Conservation (phyloP, 1,140 invertebrate species). For the Macrobrachium nipponense region DNA sequence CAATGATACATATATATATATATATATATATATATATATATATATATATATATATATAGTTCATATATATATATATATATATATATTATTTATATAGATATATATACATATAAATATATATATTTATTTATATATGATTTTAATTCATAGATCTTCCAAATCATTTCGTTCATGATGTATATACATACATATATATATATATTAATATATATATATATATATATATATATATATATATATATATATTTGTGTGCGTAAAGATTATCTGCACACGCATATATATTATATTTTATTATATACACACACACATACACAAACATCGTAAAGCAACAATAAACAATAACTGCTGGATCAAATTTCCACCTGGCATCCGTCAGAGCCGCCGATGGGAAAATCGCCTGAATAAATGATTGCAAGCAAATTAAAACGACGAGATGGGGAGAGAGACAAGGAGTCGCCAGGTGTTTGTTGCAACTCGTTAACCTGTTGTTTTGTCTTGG, state of each 20-base stretch:
- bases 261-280: no score
- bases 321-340: no score
- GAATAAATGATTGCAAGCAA: no score
- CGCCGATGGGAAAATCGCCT: no score
- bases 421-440: no score
- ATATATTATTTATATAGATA: neutral
- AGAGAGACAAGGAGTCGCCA: no score
- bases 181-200: neutral
- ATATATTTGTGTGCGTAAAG: neutral
- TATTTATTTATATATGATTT: neutral
- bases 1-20: neutral
- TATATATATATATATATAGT: slow-evolving; percentile 10
- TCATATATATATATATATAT: slow-evolving; percentile 20
- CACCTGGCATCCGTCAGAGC: no score
- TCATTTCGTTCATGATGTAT: neutral
- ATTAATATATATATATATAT: neutral
- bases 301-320: neutral
- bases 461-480: no score
- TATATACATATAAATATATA: neutral
- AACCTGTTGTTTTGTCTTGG: no score
- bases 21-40: slow-evolving; percentile 5
- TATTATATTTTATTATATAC: slow-evolving; percentile 3
- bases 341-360: no score
- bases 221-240: slow-evolving; percentile 16
- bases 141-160: no score